Percentiles rank a stretch among this genome's conserved stretches.
phyloP scores from a whole-genome alignment of 2,113 vertebrate genomes.

The Rutilus rutilus region DNA sequence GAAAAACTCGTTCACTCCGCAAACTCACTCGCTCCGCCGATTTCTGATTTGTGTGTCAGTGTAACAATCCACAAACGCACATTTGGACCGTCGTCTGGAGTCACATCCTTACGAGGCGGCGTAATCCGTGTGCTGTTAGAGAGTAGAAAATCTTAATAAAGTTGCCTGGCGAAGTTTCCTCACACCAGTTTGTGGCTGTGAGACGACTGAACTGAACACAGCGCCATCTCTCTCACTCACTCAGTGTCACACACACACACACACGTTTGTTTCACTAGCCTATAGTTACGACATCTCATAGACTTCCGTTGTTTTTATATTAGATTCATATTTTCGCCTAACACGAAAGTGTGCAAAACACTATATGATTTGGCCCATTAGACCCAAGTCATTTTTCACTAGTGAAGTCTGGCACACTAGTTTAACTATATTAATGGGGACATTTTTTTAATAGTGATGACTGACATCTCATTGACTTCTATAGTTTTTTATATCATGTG shows the following conservation, averaged over 20 bases:
- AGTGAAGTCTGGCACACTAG: not conserved
- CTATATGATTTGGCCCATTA: too few relatives aligned
- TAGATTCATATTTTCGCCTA: not conserved
- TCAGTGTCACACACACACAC: not conserved
- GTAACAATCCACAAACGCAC: not conserved
- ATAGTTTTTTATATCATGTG: too few relatives aligned
- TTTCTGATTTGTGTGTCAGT: not conserved
- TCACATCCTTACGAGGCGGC: conserved; percentile 18
- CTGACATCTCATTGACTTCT: too few relatives aligned
- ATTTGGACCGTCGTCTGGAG: not conserved
- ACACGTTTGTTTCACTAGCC: not conserved
- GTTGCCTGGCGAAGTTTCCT: conserved; percentile 29
- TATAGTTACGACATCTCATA: not conserved
- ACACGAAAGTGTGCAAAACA: not conserved
- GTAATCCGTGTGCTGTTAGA: conserved; percentile 15
- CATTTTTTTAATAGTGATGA: too few relatives aligned
- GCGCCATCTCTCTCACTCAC: conserved; percentile 17
- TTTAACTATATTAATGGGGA: not conserved
- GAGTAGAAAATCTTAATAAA: conserved; percentile 16
- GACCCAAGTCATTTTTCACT: not conserved
- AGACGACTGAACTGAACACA: conserved; percentile 24
- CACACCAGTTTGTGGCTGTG: conserved; percentile 13
- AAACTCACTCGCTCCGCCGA: not conserved
- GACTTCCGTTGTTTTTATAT: not conserved
- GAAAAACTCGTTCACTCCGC: not conserved